These are phyloP conservation scores for Abramis brama DNA, from an alignment of 2,113 vertebrate genomes.

Conservation along the genomic window DNA sequence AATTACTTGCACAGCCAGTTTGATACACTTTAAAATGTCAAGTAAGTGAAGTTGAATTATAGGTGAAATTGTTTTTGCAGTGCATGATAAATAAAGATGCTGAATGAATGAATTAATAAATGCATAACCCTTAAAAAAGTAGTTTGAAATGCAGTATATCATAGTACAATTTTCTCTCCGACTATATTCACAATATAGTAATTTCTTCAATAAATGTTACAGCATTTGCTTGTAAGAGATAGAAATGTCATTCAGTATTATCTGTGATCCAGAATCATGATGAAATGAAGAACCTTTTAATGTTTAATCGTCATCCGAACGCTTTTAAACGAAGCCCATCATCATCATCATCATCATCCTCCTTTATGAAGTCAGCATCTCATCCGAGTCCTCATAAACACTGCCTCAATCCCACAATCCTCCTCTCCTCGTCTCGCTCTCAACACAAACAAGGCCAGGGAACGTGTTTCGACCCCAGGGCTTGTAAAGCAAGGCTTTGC, in stretches of 20 bases:
- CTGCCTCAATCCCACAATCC: background rate
- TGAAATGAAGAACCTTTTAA: background rate
- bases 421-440: background rate
- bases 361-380: background rate
- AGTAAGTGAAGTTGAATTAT: background rate
- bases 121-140: background rate
- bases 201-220: background rate
- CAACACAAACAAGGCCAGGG: background rate
- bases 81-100: background rate
- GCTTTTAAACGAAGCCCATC: background rate
- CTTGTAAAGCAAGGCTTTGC: slow-evolving; percentile 40
- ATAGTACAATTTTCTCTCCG: background rate
- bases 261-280: background rate
- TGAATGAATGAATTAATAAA: background rate
- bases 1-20: background rate
- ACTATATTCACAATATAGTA: background rate
- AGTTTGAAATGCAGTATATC: no score
- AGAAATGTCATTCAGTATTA: background rate
- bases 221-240: background rate
- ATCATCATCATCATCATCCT: background rate
- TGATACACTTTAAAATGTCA: no score
- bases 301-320: background rate
- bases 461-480: slow-evolving; percentile 1
- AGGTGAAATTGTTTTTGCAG: background rate
- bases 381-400: background rate